Conservation (phyloP, 2,113 vertebrate species). For the Cygnus atratus region DNA sequence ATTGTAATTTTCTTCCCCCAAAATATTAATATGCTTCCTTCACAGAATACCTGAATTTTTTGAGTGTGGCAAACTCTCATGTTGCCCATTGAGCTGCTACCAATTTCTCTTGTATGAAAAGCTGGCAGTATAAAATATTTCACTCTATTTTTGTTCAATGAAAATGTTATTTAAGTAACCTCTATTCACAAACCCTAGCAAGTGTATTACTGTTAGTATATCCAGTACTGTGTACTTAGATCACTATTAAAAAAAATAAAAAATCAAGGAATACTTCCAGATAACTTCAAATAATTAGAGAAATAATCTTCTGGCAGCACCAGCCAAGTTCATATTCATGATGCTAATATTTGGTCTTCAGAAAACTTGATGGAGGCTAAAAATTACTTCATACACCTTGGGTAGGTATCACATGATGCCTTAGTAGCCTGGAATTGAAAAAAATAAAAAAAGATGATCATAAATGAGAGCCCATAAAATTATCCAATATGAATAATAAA, state of each 20-base stretch:
- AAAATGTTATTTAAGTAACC: neutral
- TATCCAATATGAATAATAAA: neutral
- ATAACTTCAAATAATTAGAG: neutral
- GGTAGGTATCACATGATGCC: neutral
- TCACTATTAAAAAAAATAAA: neutral
- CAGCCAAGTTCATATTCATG: neutral
- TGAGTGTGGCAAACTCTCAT: neutral
- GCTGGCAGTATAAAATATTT: neutral
- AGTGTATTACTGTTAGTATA: neutral
- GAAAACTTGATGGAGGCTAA: neutral
- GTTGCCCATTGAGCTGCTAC: neutral
- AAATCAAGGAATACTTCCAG: neutral
- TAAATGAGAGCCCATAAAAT: neutral
- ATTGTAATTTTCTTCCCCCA: neutral
- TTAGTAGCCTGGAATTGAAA: neutral
- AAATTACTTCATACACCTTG: neutral
- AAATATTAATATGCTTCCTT: neutral
- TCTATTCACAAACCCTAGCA: neutral
- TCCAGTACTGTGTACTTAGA: neutral
- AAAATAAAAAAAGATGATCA: neutral
- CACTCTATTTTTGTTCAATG: neutral
- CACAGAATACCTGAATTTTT: neutral
- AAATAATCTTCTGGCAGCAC: neutral
- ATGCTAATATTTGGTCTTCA: neutral
- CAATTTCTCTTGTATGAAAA: neutral